These are phyloP conservation scores for Trilocha varians DNA, from an alignment of 2,888 invertebrate genomes.

Conservation along the genomic window DNA sequence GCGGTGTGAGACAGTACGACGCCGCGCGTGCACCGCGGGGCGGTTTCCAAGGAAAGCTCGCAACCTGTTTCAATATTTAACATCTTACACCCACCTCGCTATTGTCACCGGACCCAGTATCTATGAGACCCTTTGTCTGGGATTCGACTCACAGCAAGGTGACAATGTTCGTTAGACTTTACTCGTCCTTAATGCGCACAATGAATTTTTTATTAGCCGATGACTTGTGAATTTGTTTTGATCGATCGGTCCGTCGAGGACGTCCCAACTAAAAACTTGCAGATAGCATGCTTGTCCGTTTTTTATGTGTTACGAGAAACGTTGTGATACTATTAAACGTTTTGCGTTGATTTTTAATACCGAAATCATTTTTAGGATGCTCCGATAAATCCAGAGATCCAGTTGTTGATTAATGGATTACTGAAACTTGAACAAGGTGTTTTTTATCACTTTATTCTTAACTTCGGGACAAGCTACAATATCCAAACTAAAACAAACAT, in stretches of 20 bases:
- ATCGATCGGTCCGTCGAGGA: constrained; percentile 53
- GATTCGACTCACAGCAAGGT: constrained; percentile 57
- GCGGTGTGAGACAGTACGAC: constrained; percentile 64
- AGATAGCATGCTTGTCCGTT: constrained; percentile 31
- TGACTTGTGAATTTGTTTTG: constrained; percentile 73
- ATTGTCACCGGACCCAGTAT: constrained; percentile 51
- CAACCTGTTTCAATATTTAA: constrained; percentile 65
- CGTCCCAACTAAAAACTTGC: constrained; percentile 33
- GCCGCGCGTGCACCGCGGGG: constrained; percentile 66
- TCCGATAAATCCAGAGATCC: too few relatives aligned
- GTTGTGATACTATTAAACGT: constrained; percentile 2
- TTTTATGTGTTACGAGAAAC: neutral
- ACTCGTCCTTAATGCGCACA: constrained; percentile 57
- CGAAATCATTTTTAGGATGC: too few relatives aligned
- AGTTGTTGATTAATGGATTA: too few relatives aligned
- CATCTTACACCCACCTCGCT: constrained; percentile 61
- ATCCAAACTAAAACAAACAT: constrained; percentile 32
- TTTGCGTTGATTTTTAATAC: too few relatives aligned
- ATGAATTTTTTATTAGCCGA: constrained; percentile 63
- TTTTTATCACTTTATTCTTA: too few relatives aligned
- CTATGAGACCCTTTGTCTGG: constrained; percentile 57
- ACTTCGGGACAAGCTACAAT: constrained; percentile 9
- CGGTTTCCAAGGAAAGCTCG: constrained; percentile 62
- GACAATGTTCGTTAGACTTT: constrained; percentile 68
- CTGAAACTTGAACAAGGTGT: neutral